Evolutionary conservation across 2,797 vertebrate species (phyloP).

Genomic region (Columba guinea): DNA sequence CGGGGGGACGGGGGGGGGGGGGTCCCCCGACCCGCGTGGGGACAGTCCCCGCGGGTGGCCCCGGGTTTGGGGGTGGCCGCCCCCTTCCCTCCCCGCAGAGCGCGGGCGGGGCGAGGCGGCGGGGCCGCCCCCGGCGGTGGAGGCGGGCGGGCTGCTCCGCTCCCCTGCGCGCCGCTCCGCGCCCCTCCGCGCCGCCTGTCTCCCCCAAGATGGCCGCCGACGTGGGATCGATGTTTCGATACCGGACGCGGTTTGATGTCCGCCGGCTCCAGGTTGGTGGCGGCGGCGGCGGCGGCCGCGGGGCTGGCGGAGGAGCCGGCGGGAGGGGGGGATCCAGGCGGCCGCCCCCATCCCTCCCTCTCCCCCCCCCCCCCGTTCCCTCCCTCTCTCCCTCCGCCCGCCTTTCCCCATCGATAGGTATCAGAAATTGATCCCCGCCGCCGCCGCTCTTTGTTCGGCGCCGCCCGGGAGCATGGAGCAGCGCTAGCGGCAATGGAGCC

Average conservation of each 20-base stretch:
- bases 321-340: neutral
- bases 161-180: neutral
- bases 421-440: conserved; percentile 89
- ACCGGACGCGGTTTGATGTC: conserved; percentile 96
- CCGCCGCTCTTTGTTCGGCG: conserved; percentile 95
- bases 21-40: neutral
- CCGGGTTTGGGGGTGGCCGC: neutral
- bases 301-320: neutral
- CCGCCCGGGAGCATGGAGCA: conserved; percentile 90
- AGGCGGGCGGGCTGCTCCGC: neutral
- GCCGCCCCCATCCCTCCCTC: neutral
- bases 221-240: conserved; percentile 97
- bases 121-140: neutral
- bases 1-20: neutral
- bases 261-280: conserved; percentile 95
- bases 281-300: neutral
- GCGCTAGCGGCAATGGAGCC: conserved; percentile 72
- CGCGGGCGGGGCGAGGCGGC: conserved; percentile 31
- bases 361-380: neutral
- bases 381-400: neutral
- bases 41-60: neutral
- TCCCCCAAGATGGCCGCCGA: conserved; percentile 99
- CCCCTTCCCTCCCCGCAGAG: neutral
- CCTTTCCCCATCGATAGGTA: conserved; percentile 88
- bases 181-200: conserved; percentile 74